These are phyloP conservation scores for Dasysyrphus tricinctus DNA, from an alignment of 2,888 invertebrate species.

Conservation along the genomic window DNA sequence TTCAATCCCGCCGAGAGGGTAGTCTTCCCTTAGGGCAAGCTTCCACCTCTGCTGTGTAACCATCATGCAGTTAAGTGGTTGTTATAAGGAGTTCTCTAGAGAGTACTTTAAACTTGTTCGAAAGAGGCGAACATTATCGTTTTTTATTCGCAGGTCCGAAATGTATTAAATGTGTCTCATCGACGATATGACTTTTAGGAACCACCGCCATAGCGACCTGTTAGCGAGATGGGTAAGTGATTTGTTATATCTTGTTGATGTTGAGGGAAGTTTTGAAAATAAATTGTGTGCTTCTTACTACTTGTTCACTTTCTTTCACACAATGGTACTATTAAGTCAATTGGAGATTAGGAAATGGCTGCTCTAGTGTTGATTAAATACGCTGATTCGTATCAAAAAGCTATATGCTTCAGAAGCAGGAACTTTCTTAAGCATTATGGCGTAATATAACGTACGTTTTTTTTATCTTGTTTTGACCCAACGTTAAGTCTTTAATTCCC, in stretches of 20 bases:
- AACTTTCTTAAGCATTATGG: too few relatives aligned
- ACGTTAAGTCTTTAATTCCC: too few relatives aligned
- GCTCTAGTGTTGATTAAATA: too few relatives aligned
- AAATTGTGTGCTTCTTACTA: too few relatives aligned
- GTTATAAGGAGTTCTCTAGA: slow-evolving; percentile 45
- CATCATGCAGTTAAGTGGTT: slow-evolving; percentile 52
- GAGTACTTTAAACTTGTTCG: slow-evolving; percentile 40
- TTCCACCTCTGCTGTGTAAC: slow-evolving; percentile 43
- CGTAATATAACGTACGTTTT: too few relatives aligned
- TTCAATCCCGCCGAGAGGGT: slow-evolving; percentile 26
- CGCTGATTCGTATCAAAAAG: too few relatives aligned
- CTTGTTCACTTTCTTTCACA: too few relatives aligned
- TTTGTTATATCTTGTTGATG: not conserved
- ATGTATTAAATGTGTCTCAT: slow-evolving; percentile 35
- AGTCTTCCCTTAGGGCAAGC: slow-evolving; percentile 35
- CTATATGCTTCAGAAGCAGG: too few relatives aligned
- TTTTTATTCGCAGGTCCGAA: slow-evolving; percentile 32
- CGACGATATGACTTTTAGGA: slow-evolving; percentile 6
- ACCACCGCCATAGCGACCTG: slow-evolving; percentile 3
- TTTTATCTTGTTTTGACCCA: too few relatives aligned
- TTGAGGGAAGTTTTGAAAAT: not conserved
- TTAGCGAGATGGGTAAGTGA: not conserved
- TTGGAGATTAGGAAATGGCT: too few relatives aligned
- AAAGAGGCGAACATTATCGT: slow-evolving; percentile 35
- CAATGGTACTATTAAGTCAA: too few relatives aligned